Evolutionary conservation across 2,113 vertebrate species (phyloP).

Genomic region (Megaceryle torquata): DNA sequence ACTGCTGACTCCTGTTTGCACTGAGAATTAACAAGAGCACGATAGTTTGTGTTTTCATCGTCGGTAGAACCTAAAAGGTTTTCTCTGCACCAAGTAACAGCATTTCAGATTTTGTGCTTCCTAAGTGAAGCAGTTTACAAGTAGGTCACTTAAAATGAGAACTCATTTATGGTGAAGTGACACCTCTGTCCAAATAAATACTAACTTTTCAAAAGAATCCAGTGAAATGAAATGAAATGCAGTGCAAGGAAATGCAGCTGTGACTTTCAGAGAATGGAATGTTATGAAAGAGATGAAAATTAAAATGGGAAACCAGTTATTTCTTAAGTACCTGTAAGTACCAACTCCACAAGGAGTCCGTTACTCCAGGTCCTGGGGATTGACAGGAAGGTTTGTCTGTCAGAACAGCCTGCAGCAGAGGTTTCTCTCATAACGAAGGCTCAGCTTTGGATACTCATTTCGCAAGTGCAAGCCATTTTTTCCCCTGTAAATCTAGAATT

Average conservation of each 20-base stretch:
- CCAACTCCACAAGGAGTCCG: conserved; percentile 9
- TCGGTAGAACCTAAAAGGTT: neutral
- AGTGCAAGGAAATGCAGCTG: neutral
- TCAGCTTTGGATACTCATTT: neutral
- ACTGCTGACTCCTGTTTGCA: neutral
- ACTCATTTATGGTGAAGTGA: neutral
- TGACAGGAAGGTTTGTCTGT: conserved; percentile 6
- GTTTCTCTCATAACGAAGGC: neutral
- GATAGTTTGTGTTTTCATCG: neutral
- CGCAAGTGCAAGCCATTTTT: neutral
- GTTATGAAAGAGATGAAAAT: conserved; percentile 18
- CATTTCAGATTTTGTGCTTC: neutral
- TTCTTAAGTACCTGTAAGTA: conserved; percentile 23
- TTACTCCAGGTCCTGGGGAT: neutral
- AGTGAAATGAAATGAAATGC: neutral
- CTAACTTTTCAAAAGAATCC: neutral
- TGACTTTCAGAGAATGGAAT: neutral
- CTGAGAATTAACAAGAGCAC: neutral
- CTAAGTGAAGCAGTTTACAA: neutral
- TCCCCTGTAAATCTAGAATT: neutral
- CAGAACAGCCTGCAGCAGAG: conserved; percentile 12
- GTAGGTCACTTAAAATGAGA: conserved; percentile 10
- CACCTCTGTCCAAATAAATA: neutral
- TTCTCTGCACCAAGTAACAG: neutral
- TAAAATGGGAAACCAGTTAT: conserved; percentile 24